Evolutionary conservation across 2,113 vertebrate genomes (phyloP).

Genomic region (Eptesicus fuscus): DNA sequence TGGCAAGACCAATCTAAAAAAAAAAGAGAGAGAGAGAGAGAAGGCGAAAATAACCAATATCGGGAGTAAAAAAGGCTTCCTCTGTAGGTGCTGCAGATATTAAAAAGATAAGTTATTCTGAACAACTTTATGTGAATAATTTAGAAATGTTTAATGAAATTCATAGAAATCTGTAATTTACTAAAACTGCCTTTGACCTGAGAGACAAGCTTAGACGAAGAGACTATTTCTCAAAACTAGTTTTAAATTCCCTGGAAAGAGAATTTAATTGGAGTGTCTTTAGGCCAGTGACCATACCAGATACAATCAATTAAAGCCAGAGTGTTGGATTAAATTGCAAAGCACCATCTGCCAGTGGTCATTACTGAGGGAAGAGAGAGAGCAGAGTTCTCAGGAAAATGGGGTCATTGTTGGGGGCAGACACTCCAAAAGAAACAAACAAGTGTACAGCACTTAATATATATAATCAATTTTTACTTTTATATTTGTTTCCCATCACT

Average conservation of each 20-base stretch:
- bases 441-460: neutral
- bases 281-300: neutral
- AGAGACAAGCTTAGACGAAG: neutral
- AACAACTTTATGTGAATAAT: conserved; percentile 35
- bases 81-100: neutral
- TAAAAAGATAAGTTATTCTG: conserved; percentile 27
- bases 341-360: neutral
- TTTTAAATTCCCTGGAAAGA: neutral
- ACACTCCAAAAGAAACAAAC: neutral
- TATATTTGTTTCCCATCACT: neutral
- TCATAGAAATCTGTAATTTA: conserved; percentile 19
- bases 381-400: neutral
- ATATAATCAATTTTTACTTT: neutral
- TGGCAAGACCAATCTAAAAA: neutral
- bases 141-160: conserved; percentile 30
- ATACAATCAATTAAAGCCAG: conserved; percentile 6
- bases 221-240: neutral
- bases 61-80: neutral
- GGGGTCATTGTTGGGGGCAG: neutral
- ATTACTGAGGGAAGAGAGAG: neutral
- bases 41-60: neutral
- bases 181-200: conserved; percentile 6
- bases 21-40: neutral
- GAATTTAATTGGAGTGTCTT: neutral
- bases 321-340: neutral